Conservation (phyloP, 2,888 invertebrate genomes). For the Eubasilissa splendida region DNA sequence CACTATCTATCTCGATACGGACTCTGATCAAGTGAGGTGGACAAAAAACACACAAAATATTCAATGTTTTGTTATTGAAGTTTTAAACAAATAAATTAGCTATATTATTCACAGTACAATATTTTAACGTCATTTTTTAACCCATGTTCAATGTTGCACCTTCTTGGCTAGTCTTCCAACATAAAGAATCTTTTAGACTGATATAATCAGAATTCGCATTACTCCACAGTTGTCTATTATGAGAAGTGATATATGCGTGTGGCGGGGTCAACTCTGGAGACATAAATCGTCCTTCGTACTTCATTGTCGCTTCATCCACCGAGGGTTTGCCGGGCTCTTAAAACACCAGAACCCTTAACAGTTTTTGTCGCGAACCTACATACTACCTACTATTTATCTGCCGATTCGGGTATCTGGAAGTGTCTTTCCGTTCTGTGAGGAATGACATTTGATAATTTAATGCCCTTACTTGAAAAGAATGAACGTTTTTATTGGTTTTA, state of each 20-base stretch:
- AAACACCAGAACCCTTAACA: neutral
- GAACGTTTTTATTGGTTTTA: too few relatives aligned
- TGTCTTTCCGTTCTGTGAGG: neutral
- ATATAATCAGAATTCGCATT: constrained; percentile 38
- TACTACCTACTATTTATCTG: constrained; percentile 13
- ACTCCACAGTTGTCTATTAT: constrained; percentile 54
- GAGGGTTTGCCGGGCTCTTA: neutral
- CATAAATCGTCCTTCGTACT: constrained; percentile 55
- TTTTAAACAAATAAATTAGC: too few relatives aligned
- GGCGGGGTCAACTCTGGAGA: constrained; percentile 50
- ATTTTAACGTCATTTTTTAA: neutral
- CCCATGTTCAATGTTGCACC: neutral
- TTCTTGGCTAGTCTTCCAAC: neutral
- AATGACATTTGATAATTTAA: too few relatives aligned
- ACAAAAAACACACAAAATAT: too few relatives aligned
- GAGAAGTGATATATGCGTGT: constrained; percentile 52
- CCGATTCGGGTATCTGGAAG: constrained; percentile 14
- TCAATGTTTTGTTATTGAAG: too few relatives aligned
- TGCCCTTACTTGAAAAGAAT: too few relatives aligned
- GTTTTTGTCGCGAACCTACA: constrained; percentile 20
- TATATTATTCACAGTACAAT: neutral
- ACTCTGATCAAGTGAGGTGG: too few relatives aligned
- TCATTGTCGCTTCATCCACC: constrained; percentile 41
- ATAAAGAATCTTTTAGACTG: neutral
- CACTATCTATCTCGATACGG: too few relatives aligned